Conservation (phyloP, 1,140 invertebrate species). For the Bicyclus anynana region DNA sequence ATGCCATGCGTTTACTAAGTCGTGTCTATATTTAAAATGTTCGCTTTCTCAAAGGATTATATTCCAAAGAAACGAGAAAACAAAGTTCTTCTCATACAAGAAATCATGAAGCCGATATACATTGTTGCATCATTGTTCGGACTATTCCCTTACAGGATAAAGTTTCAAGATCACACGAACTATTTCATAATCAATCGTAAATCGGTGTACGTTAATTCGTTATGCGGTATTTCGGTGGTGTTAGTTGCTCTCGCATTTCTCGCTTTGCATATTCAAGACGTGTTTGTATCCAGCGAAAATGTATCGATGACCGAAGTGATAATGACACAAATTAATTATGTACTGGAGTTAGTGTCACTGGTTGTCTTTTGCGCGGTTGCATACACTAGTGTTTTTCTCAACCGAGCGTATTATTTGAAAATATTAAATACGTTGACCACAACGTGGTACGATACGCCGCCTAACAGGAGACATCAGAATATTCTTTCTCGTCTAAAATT, state of each 20-base stretch:
- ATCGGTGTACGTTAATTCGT: constrained; percentile 49
- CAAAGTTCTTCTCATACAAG: constrained; percentile 6
- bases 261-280: constrained; percentile 34
- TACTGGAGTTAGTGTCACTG: constrained; percentile 39
- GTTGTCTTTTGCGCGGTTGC: constrained; percentile 32
- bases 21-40: constrained; percentile 6
- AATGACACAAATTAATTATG: constrained; percentile 52
- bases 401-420: constrained; percentile 41
- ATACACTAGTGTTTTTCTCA: constrained; percentile 39
- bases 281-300: constrained; percentile 33
- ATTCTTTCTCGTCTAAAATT: constrained; percentile 30
- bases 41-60: constrained; percentile 2
- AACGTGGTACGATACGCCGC: constrained; percentile 30
- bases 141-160: constrained; percentile 47
- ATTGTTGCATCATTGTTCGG: constrained; percentile 38
- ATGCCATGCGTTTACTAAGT: neutral
- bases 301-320: constrained; percentile 36
- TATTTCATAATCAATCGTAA: constrained; percentile 32
- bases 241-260: constrained; percentile 35
- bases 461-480: constrained; percentile 21
- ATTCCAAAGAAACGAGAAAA: neutral
- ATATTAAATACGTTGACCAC: constrained; percentile 40
- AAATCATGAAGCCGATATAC: constrained; percentile 49
- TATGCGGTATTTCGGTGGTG: constrained; percentile 36
- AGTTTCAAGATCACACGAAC: constrained; percentile 35